Conservation (phyloP, 2,113 vertebrate species). For the Poicephalus meyeri region DNA sequence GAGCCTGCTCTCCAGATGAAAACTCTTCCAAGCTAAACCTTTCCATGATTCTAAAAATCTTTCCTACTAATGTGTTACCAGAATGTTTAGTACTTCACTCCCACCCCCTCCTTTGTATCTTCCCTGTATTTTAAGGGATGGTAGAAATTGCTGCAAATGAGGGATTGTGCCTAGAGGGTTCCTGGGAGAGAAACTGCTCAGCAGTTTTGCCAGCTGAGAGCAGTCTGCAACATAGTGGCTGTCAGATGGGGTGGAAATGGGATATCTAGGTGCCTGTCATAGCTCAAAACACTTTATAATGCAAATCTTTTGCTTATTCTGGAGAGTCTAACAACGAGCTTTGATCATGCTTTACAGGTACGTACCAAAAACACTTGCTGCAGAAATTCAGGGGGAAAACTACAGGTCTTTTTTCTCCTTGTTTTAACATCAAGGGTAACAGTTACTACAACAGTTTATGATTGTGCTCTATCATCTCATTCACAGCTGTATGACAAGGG, state of each 20-base stretch:
- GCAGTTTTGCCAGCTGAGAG: not conserved
- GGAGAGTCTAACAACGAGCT: not conserved
- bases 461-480: not conserved
- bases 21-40: not conserved
- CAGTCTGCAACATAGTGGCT: not conserved
- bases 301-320: not conserved
- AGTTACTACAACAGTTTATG: not conserved
- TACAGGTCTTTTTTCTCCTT: not conserved
- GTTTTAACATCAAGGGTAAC: not conserved
- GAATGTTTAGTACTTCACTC: not conserved
- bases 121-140: not conserved
- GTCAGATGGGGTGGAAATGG: not conserved
- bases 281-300: not conserved
- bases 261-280: not conserved
- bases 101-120: not conserved
- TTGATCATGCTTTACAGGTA: not conserved
- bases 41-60: not conserved
- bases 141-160: not conserved
- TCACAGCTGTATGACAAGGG: not conserved
- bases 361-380: not conserved
- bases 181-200: not conserved
- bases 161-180: not conserved
- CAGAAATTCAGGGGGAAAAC: not conserved
- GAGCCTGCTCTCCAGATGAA: not conserved
- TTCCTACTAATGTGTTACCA: not conserved